Percentiles rank a stretch among this genome's conserved stretches.
Conservation (phyloP, 2,113 vertebrate genomes). For the Mastomys natalensis region DNA sequence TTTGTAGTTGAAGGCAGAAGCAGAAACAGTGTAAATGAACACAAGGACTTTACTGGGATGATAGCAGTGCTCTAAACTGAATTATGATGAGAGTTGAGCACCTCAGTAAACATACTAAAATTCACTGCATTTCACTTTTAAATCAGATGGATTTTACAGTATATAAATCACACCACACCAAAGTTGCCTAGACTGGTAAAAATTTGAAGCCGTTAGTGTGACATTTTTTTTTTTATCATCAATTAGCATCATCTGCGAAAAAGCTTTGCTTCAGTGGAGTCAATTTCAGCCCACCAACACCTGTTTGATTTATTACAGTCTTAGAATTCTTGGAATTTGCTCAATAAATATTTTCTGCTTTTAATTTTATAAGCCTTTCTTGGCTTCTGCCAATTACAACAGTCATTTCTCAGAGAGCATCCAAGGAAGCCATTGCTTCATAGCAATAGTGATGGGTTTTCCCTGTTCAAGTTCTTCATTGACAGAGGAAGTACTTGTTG, state of each 20-base stretch:
- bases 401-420: constrained; percentile 29
- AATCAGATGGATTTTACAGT: constrained; percentile 15
- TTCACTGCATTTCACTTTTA: constrained; percentile 44
- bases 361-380: constrained; percentile 54
- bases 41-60: not conserved
- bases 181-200: constrained; percentile 34
- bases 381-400: not conserved
- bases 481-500: not conserved
- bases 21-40: not conserved
- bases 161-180: constrained; percentile 31
- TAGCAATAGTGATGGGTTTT: not conserved
- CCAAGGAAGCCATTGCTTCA: not conserved
- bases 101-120: constrained; percentile 27
- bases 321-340: constrained; percentile 68
- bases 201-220: constrained; percentile 50
- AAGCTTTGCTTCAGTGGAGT: constrained; percentile 47
- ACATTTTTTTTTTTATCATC: constrained; percentile 61
- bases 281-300: constrained; percentile 56
- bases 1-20: not conserved
- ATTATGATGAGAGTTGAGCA: not conserved
- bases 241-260: constrained; percentile 60
- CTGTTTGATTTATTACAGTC: constrained; percentile 67
- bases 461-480: not conserved
- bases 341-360: constrained; percentile 72
- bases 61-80: constrained; percentile 14